Evolutionary conservation across 2,888 invertebrate species (phyloP).

Genomic region (Zootermopsis nevadensis): DNA sequence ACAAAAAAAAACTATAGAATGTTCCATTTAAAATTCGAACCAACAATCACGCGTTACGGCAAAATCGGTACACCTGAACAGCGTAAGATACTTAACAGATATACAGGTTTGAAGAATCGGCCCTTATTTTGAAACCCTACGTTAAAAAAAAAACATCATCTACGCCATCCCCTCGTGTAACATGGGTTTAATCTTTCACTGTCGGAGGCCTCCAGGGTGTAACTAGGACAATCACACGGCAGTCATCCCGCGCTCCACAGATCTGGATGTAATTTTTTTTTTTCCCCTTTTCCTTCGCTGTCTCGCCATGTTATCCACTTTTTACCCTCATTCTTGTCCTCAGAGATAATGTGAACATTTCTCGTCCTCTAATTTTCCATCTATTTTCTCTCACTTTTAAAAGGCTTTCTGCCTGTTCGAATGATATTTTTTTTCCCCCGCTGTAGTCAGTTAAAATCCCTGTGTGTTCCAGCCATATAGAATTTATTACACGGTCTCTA

Average conservation of each 20-base stretch:
- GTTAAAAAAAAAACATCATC: not conserved
- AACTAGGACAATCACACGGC: constrained; percentile 10
- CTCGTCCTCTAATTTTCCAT: not conserved
- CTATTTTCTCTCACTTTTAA: not conserved
- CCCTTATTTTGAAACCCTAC: not conserved
- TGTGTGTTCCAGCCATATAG: not conserved
- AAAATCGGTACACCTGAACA: too few species aligned
- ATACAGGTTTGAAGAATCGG: not conserved
- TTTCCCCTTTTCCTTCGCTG: not conserved
- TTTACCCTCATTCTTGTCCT: not conserved
- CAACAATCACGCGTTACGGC: too few species aligned
- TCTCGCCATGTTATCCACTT: not conserved
- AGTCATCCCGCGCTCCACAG: not conserved
- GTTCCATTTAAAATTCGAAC: too few species aligned
- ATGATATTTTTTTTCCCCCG: not conserved
- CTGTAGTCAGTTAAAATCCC: not conserved
- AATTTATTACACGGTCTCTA: not conserved
- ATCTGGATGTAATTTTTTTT: not conserved
- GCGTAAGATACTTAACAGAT: too few species aligned
- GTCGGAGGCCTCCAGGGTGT: not conserved
- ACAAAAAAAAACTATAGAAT: too few species aligned
- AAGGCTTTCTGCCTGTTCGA: not conserved
- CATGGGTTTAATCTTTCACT: not conserved
- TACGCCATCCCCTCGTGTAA: not conserved
- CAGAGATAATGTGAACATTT: not conserved